Evolutionary conservation across 2,113 vertebrate genomes (phyloP).

Genomic region (Calyptommatus sinebrachiatus): DNA sequence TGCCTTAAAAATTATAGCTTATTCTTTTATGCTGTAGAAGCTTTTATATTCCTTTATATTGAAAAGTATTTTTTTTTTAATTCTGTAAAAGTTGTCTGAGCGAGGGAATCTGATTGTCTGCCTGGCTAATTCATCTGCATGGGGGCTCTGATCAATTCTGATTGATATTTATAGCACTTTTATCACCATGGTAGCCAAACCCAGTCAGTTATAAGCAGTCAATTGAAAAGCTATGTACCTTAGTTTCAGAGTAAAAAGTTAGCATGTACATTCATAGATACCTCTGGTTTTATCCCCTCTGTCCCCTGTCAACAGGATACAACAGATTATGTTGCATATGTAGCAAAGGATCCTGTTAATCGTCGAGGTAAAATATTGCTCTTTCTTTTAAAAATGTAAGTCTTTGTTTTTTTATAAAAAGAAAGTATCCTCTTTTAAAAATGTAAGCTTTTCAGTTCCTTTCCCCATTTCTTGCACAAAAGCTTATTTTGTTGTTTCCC

Average conservation of each 20-base stretch:
- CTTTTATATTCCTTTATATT: background rate
- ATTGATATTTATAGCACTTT: slow-evolving; percentile 11
- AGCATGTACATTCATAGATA: slow-evolving; percentile 31
- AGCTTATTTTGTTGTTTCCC: background rate
- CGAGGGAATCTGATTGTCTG: background rate
- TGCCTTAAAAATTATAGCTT: background rate
- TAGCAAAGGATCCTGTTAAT: slow-evolving; percentile 98
- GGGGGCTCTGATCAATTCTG: background rate
- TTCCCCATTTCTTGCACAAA: background rate
- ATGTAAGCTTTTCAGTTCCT: background rate
- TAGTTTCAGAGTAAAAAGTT: slow-evolving; percentile 20
- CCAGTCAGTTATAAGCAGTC: background rate
- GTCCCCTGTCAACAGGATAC: slow-evolving; percentile 81
- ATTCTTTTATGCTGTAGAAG: background rate
- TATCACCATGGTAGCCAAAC: slow-evolving; percentile 5
- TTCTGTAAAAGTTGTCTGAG: background rate
- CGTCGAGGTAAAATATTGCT: slow-evolving; percentile 84
- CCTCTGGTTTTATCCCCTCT: slow-evolving; percentile 34
- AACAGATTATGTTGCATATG: slow-evolving; percentile 94
- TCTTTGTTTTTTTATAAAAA: background rate
- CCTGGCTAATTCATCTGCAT: background rate
- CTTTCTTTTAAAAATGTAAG: slow-evolving; percentile 22
- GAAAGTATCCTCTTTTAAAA: background rate
- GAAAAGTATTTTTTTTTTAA: background rate
- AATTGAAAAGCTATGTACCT: background rate